Evolutionary conservation across 2,113 vertebrate species (phyloP), one percentile per base, ranked within the genome.

Genomic region (Dolichotis patagonum): DNA sequence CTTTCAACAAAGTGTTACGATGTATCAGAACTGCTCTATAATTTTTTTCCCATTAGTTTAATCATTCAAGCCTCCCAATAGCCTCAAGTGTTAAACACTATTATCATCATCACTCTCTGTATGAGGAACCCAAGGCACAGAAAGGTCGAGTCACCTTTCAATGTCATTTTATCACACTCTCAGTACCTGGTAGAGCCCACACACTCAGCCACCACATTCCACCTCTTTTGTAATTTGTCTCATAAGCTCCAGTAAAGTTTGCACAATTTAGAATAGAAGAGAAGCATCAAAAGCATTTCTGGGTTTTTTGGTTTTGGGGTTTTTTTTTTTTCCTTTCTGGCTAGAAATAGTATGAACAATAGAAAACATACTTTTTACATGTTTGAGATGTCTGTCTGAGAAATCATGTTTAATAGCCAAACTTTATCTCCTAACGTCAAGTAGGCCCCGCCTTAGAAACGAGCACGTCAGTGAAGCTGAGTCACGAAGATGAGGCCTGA

Each of bases 371-470:
- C 49, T 82, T n/a, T 71, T 63, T 69, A 75, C 62, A 56, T 63
- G 26, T 91, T 87, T 89, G 41, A 89, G 71, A 58, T 35, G 30
- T 54, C 62, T 81, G 63, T 58, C 71, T 54, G 91, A 96, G 86
- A 94, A 87, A 63, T 65, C 32, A 32, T 38, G 12, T 7, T 62
- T 75, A 94, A 89, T 73, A 83, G 62, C 63, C 52, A 28, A 62
- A 52, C 26, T 63, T 94, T 88, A 63, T 88, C 49, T 95, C 32
- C 88, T 63, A 71, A 90, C 10, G 73, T 81, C 38, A 87, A 82
- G 52, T 16, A 71, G 81, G 58, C 63, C 80, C 73, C 56, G 52
- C 41, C 46, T 96, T 88, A 90, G 73, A 96, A 92, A 77, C 65
- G 69, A 97, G 63, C 20, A 8, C 41, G 91, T 78, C 54, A 24